phyloP scores from a whole-genome alignment of 2,797 vertebrate species.

The Notoglanidium macrostoma region DNA sequence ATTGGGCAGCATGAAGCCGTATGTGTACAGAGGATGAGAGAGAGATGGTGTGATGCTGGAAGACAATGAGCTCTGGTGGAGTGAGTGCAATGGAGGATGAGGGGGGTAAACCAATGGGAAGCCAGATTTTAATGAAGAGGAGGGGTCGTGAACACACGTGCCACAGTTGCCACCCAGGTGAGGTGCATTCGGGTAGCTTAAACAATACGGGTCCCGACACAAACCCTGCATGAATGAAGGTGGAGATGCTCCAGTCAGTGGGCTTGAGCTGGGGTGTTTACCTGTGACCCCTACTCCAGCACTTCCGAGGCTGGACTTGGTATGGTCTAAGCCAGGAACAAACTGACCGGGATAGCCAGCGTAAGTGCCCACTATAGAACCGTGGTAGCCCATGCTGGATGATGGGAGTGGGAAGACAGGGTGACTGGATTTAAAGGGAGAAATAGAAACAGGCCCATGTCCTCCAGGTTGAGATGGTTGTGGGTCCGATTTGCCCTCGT shows the following conservation, averaged over 20 bases:
- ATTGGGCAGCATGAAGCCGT: conserved; percentile 97
- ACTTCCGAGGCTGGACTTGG: conserved; percentile 86
- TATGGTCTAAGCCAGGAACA: conserved; percentile 87
- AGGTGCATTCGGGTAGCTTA: conserved; percentile 89
- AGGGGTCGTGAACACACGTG: conserved; percentile 89
- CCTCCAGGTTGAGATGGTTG: conserved; percentile 73
- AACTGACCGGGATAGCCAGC: conserved; percentile 94
- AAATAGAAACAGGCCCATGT: conserved; percentile 88
- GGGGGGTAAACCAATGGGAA: conserved; percentile 92
- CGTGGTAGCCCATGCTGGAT: conserved; percentile 93
- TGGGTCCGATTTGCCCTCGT: conserved; percentile 82
- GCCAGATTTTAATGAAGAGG: conserved; percentile 85
- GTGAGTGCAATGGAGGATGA: conserved; percentile 90
- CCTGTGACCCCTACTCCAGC: conserved; percentile 86
- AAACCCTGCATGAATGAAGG: conserved; percentile 97
- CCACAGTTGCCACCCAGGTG: conserved; percentile 91
- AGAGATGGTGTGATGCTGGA: conserved; percentile 83
- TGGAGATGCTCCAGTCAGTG: conserved; percentile 92
- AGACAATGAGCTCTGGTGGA: conserved; percentile 84
- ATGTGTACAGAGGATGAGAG: conserved; percentile 93
- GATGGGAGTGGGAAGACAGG: conserved; percentile 92
- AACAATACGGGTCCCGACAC: conserved; percentile 96
- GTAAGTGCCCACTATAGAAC: conserved; percentile 95
- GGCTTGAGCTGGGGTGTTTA: conserved; percentile 94
- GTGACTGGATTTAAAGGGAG: conserved; percentile 94